Evolutionary conservation across 53 echinoderm and acorn worm species (phyloP).

Genomic region (Hippasteria phrygiana): DNA sequence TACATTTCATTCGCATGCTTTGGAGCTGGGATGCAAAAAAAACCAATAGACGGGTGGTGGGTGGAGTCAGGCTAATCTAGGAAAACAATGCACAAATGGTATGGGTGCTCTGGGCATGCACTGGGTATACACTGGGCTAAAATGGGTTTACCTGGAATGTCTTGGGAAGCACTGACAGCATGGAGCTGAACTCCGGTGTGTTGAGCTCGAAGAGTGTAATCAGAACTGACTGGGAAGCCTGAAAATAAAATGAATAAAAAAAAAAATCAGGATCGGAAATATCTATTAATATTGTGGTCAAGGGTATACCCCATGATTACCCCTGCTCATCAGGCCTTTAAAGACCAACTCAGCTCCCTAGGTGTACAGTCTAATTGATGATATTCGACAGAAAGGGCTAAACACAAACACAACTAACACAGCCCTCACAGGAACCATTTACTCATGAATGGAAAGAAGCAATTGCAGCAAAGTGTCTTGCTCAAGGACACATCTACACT

Average conservation of each 20-base stretch:
- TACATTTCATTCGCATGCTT: constrained; percentile 55
- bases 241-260: background rate
- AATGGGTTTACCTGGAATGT: constrained; percentile 89
- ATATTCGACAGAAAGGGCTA: too few species aligned
- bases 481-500: too few species aligned
- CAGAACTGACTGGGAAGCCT: constrained; percentile 91
- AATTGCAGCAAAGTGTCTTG: too few species aligned
- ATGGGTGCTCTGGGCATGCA: background rate
- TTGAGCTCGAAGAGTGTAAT: constrained; percentile 90
- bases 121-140: background rate
- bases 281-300: background rate
- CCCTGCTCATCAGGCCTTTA: too few species aligned
- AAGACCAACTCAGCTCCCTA: too few species aligned
- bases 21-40: constrained; percentile 32
- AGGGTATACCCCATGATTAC: too few species aligned
- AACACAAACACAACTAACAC: too few species aligned
- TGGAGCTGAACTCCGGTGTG: constrained; percentile 90
- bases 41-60: background rate
- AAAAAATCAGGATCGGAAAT: background rate
- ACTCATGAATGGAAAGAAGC: too few species aligned
- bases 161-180: constrained; percentile 96
- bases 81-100: background rate
- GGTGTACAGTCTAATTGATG: too few species aligned
- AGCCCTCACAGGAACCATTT: too few species aligned
- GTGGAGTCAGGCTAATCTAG: background rate